These are phyloP conservation scores for Rissa tridactyla DNA, from an alignment of 2,113 vertebrate species.

Conservation along the genomic window DNA sequence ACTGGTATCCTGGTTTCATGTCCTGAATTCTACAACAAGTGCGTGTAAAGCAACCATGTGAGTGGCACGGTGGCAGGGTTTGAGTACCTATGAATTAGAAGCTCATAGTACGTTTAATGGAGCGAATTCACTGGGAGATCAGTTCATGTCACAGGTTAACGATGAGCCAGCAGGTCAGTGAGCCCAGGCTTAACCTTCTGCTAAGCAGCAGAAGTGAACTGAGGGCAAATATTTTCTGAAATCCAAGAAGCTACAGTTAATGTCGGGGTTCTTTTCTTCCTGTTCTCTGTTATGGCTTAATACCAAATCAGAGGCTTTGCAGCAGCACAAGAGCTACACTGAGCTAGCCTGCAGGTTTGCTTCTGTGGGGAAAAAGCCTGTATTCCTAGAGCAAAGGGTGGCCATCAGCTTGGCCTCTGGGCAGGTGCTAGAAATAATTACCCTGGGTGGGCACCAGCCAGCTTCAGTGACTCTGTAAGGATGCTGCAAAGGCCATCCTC, in stretches of 20 bases:
- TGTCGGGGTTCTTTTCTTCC: background rate
- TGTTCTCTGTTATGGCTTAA: background rate
- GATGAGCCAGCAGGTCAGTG: background rate
- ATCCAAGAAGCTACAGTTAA: background rate
- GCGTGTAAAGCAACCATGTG: background rate
- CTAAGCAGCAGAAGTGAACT: background rate
- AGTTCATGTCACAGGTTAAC: background rate
- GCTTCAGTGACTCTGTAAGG: background rate
- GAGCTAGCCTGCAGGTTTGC: background rate
- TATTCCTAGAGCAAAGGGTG: background rate
- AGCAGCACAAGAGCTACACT: background rate
- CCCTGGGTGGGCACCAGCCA: background rate
- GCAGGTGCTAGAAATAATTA: background rate
- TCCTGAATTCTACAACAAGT: background rate
- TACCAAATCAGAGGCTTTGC: background rate
- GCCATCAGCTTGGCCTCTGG: background rate
- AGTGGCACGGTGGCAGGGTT: background rate
- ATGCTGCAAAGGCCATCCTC: background rate
- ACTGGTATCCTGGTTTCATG: background rate
- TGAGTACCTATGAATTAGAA: background rate
- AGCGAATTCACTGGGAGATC: background rate
- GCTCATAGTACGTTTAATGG: background rate
- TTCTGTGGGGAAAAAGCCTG: background rate
- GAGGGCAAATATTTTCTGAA: background rate
- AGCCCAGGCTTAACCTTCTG: background rate